Evolutionary conservation across 30 jellyfish, hydroid and myxozoan genomes (phyloP), one percentile per base, ranked within the genome.

Genomic region (Pelagia noctiluca): DNA sequence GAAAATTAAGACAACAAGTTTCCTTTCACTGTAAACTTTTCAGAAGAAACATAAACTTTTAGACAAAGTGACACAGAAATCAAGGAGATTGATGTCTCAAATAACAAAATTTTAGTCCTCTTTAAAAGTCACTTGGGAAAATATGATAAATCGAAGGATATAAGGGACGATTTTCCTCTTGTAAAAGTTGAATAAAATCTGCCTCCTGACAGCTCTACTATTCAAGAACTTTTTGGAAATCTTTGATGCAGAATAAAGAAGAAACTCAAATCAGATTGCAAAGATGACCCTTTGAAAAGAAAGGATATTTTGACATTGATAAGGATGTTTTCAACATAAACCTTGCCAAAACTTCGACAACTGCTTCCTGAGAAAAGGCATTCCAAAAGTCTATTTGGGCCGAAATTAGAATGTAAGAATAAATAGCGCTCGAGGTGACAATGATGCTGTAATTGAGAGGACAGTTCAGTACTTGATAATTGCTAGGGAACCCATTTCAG

Each of bases 211-310:
- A 10, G 0, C 1, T 7, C 0, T 13, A 21, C 63, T 16, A 0
- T 68, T 24, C 21, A 1, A 29, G 81, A 68, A 23, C 81, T 33
- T 13, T 16, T 3, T 1, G 7, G 7, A 1, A 7, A 8, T 10
- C 64, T 68, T 2, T 68, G 35, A 3, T 30, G 0, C 1, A 62
- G 35, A n/a, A 68, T 68, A 29, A 68, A 68, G 26, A 0, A 38
- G 23, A 68, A 34, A 5, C 18, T 68, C 63, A 24, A 38, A 13
- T 29, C 66, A 24, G 11, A 34, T 1, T 12, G 81, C 3, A 68
- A 68, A 37, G 81, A 68, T 35, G 81, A 68, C 29, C 81, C 81
- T 25, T 0, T 18, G 1, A 62, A 29, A 13, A 19, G 81, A 12
- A 21, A 29, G 7, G 70, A 68, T 21, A 21, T n/a, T n/a, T 68